Conservation (phyloP, 2,888 invertebrate genomes). For the Himalopsyche kuldschensis region DNA sequence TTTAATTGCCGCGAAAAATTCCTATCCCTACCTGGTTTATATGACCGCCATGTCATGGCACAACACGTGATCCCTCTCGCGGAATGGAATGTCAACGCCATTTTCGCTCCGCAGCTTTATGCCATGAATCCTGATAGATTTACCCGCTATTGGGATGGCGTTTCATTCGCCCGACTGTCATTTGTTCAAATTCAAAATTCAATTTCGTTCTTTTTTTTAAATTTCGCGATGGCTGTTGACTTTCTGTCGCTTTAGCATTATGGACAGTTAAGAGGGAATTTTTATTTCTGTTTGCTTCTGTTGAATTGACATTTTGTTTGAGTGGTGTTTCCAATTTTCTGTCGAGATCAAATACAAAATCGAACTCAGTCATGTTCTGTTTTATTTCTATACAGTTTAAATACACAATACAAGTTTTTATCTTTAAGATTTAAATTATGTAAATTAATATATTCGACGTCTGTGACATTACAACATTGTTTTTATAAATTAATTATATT, state of each 20-base stretch:
- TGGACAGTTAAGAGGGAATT: neutral
- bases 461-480: too few relatives aligned
- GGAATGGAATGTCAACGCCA: conserved; percentile 21
- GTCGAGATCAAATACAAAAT: neutral
- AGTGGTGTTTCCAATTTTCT: neutral
- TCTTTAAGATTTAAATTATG: too few relatives aligned
- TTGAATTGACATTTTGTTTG: neutral
- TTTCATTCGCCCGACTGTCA: conserved; percentile 13
- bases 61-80: conserved; percentile 14
- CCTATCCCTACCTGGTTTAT: conserved; percentile 8
- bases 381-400: too few relatives aligned
- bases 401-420: too few relatives aligned
- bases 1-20: conserved; percentile 34
- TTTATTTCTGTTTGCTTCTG: neutral
- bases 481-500: too few relatives aligned
- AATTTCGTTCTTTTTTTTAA: conserved; percentile 11
- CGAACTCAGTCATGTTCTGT: neutral
- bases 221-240: conserved; percentile 2
- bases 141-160: conserved; percentile 2
- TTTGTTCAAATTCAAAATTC: conserved; percentile 19
- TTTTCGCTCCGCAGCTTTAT: conserved; percentile 1
- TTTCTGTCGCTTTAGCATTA: neutral
- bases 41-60: conserved; percentile 7
- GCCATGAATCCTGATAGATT: conserved; percentile 15
- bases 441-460: too few relatives aligned